Percentiles rank a stretch among this genome's conserved stretches.
Evolutionary conservation across 2,113 vertebrate species (phyloP).

Genomic region (Telmatochromis sp.): DNA sequence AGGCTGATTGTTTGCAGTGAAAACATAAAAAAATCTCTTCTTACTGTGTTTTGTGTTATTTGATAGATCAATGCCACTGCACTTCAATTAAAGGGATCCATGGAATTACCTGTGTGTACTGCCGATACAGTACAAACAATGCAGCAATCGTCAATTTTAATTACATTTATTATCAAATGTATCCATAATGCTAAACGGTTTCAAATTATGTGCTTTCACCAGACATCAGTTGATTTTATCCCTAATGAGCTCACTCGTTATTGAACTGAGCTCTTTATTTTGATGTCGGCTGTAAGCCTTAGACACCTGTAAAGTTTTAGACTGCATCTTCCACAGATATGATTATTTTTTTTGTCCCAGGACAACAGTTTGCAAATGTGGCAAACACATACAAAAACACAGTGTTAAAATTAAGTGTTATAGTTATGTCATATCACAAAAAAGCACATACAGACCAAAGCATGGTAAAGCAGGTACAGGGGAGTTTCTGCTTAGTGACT

Average conservation of each 20-base stretch:
- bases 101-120: neutral
- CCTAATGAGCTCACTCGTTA: neutral
- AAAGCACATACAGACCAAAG: neutral
- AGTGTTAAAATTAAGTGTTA: neutral
- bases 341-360: neutral
- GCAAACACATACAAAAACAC: neutral
- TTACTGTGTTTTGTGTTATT: neutral
- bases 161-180: neutral
- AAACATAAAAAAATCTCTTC: neutral
- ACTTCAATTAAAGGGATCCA: neutral
- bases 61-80: neutral
- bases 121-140: neutral
- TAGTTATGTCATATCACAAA: neutral
- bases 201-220: neutral
- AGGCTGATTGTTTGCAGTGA: neutral
- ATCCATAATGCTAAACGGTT: neutral
- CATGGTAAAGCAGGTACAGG: neutral
- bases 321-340: neutral
- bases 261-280: neutral
- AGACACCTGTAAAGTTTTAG: neutral
- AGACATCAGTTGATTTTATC: neutral
- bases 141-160: neutral
- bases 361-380: neutral
- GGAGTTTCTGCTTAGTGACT: neutral
- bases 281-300: neutral